Evolutionary conservation across 2,888 invertebrate species (phyloP).

Genomic region (Thereva nobilitata): DNA sequence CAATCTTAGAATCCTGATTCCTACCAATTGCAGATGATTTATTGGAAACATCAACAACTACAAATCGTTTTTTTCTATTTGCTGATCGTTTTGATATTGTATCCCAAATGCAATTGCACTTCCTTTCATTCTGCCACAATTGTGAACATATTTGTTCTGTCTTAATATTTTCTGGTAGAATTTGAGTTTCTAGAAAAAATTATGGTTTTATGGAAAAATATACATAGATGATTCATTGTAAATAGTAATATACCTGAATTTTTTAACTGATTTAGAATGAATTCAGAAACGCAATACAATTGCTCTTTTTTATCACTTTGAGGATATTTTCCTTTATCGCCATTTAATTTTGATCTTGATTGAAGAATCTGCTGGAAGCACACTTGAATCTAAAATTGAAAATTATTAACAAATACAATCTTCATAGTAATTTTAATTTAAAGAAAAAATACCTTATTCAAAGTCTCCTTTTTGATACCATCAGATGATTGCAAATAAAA

Average conservation of each 20-base stretch:
- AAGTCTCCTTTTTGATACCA: slow-evolving; percentile 42
- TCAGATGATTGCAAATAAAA: slow-evolving; percentile 61
- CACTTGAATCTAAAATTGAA: slow-evolving; percentile 45
- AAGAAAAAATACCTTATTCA: neutral
- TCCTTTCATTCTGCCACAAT: slow-evolving; percentile 63
- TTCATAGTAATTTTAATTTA: neutral
- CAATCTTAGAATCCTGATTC: neutral
- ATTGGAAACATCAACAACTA: slow-evolving; percentile 48
- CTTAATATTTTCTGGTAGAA: slow-evolving; percentile 59
- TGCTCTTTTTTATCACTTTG: slow-evolving; percentile 58
- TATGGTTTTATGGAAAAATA: too few species aligned
- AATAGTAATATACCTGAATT: slow-evolving; percentile 40
- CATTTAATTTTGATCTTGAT: slow-evolving; percentile 16
- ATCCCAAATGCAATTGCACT: slow-evolving; percentile 69
- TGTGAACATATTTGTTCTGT: slow-evolving; percentile 64
- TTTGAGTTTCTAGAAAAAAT: slow-evolving; percentile 7
- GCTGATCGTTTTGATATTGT: slow-evolving; percentile 51
- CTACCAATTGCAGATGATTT: slow-evolving; percentile 22
- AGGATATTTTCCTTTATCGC: slow-evolving; percentile 50
- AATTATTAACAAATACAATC: neutral
- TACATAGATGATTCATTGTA: too few species aligned
- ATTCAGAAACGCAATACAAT: slow-evolving; percentile 58
- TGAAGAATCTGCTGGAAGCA: slow-evolving; percentile 43
- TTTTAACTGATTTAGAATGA: slow-evolving; percentile 54
- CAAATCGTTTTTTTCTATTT: slow-evolving; percentile 59